phyloP scores from a whole-genome alignment of 2,113 vertebrate genomes.

The Furnarius figulus region DNA sequence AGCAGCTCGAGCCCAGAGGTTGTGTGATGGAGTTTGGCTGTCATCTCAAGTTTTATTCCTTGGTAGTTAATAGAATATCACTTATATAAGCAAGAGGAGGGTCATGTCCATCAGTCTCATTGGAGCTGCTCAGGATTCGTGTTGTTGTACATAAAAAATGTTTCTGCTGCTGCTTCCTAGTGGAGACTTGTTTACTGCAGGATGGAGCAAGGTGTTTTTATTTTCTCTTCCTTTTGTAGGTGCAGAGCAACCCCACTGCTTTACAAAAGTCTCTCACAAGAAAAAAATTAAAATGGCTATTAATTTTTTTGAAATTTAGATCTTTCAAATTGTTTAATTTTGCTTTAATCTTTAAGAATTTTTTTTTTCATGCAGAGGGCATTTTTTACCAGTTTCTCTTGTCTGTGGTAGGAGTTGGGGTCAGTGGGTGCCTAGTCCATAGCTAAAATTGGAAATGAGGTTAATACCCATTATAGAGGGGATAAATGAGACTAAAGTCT shows the following conservation, averaged over 20 bases:
- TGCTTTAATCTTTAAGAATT: neutral
- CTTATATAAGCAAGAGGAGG: neutral
- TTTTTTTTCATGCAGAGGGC: neutral
- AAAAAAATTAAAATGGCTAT: accelerated
- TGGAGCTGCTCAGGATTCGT: neutral
- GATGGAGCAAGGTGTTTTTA: neutral
- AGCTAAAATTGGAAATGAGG: neutral
- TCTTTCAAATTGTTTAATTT: neutral
- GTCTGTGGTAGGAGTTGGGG: neutral
- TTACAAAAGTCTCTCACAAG: neutral
- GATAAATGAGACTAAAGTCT: neutral
- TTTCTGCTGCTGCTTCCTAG: neutral
- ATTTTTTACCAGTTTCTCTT: neutral
- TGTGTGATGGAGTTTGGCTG: neutral
- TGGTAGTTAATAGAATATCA: neutral
- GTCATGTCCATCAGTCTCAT: neutral
- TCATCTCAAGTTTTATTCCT: neutral
- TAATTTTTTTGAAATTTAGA: neutral
- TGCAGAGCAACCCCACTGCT: accelerated
- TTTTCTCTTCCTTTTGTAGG: neutral
- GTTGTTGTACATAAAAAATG: neutral
- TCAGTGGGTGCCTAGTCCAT: neutral
- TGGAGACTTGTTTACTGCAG: neutral
- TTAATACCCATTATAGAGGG: neutral
- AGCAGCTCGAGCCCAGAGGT: neutral